Evolutionary conservation across 2,797 vertebrate species (phyloP), one percentile per base, ranked within the genome.

Genomic region (Picus viridis): DNA sequence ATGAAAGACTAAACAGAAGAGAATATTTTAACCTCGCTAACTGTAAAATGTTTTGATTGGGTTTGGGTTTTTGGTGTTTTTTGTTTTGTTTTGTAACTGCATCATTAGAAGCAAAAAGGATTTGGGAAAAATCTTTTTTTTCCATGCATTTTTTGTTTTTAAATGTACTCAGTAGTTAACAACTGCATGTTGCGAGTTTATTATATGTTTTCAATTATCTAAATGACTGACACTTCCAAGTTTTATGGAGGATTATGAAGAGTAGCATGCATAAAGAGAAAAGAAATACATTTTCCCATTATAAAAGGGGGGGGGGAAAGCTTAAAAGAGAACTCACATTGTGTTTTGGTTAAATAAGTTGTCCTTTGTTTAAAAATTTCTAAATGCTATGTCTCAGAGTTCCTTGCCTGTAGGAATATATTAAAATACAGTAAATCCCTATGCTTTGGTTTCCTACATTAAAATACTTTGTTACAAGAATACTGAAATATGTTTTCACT

Each of bases 1-100:
- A 96, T 91, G 68, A 97, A 98, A 98, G 96, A 96, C 95, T 96
- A 98, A 98, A 97, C 94, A 97, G 89, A 95, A 94, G 69, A 92
- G 95, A 96, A 96, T 90, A 94, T 95, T 92, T 95, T 96, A 98
- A 97, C 92, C 96, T 95, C 89, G 85, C 94, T 92, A 80, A 96
- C 86, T 82, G 77, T 84, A 97, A 84, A 90, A 81, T 41, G 9
- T 83, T 84, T 79, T 92, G 41, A 43, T 43, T 43, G 41, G 41
- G 15, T 43, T 43, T 43, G 16, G 41, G 41, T 16, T 16, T 22
- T 24, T 24, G 49, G 12, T 13, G 22, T 6, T 24, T 24, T 86
- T 89, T 43, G 41, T 43, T 77, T 94, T 88, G 65, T 70, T 23
- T n/a, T 22, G 84, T 87, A 72, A 53, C 20, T 69, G 57, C 17